Base-by-base conservation (phyloP, 2,888 invertebrate species). In the Tachina grossa region DNA sequence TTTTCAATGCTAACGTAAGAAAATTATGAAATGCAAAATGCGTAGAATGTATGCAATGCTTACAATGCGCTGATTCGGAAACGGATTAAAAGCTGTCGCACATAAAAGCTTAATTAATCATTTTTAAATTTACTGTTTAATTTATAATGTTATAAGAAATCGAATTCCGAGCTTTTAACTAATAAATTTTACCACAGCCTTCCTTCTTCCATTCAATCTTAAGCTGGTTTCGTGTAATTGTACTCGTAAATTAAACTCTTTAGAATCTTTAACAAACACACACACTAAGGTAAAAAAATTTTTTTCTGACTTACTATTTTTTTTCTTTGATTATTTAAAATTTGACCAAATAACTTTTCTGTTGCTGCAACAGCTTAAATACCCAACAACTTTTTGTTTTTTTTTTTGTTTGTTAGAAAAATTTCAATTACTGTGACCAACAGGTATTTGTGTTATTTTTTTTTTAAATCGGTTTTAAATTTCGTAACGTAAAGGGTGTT, bases 401-500 rank as follows among this genome's bases (percentile, higher is more conserved):
- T n/a, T 31, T 31, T 6, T 6, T 31, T 31, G 6, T 6, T 31
- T 31, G 31, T 31, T 65, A 66, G 2, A 74, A 51, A 74, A 51
- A 71, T 47, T 49, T 49, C 43, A 74, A 57, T 55, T 68, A 19
- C 22, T 68, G 43, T 74, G 22, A 45, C 57, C 49, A 81, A 68
- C 43, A 61, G 68, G 49, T 51, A 9, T 49, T 14, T 49, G 6
- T 49, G 49, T 49, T 31, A 13, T 55, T 13, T 22, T 19, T 53
- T 74, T 41, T 72, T 66, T 45, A 77, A 78, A 66, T 31, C 14
- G 65, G 65, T 74, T 59, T 66, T 68, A 66, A 81, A 74, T 81
- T 81, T 81, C 74, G 51, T 74, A 81, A 80, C 74, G 57, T 72
- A n/a, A n/a, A n/a, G n/a, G n/a, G n/a, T n/a, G n/a, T n/a, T n/a